Evolutionary conservation across 2,113 vertebrate species (phyloP).

Genomic region (Paracanthobrama guichenoti): DNA sequence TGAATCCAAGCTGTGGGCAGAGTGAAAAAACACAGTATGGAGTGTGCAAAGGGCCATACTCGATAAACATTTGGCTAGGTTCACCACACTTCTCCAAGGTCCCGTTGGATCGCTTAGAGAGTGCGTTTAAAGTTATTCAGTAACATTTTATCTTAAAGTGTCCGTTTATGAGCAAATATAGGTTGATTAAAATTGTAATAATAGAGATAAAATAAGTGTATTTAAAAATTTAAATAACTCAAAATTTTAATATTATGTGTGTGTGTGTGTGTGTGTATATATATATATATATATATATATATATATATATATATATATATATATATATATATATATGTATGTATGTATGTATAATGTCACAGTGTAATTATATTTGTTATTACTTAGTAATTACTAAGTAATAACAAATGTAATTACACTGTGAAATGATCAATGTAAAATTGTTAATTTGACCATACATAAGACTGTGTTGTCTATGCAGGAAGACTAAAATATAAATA

Average conservation of each 20-base stretch:
- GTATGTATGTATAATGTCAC: no score
- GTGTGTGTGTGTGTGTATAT: no score
- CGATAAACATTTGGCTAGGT: neutral
- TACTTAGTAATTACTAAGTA: neutral
- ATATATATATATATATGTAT: no score
- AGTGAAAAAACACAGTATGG: neutral
- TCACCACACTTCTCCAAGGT: neutral
- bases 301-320: no score
- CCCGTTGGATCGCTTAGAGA: neutral
- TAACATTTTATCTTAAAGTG: neutral
- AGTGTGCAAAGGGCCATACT: neutral
- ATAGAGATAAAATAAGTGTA: no score
- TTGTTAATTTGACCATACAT: neutral
- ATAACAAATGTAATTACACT: neutral
- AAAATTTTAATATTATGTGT: no score
- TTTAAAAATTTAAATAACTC: no score
- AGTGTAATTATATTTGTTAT: no score
- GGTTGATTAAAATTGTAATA: neutral
- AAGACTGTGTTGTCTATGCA: neutral
- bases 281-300: no score
- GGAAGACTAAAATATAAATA: neutral
- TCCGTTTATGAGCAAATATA: neutral
- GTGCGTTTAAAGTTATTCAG: no score
- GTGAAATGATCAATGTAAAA: neutral
- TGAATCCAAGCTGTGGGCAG: conserved; percentile 34